Evolutionary conservation across 2,888 invertebrate genomes (phyloP).

Genomic region (Morinoia aosen): DNA sequence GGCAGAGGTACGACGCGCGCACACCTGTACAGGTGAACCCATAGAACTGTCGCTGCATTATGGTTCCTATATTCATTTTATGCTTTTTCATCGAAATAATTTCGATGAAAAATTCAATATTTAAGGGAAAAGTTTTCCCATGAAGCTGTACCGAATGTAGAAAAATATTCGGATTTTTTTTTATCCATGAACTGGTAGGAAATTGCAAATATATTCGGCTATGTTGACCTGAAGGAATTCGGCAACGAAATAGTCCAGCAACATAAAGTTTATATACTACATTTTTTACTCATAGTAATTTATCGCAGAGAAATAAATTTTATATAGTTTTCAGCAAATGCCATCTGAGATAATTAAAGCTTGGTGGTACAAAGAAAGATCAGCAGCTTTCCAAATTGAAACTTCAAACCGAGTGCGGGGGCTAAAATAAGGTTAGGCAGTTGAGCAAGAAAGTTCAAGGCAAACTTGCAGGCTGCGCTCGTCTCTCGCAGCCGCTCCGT

Average conservation of each 20-base stretch:
- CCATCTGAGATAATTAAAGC: neutral
- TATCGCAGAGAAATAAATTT: neutral
- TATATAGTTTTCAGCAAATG: neutral
- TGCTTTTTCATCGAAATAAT: neutral
- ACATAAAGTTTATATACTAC: neutral
- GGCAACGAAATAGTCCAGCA: neutral
- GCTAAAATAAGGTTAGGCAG: conserved; percentile 4
- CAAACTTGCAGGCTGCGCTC: neutral
- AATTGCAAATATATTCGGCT: neutral
- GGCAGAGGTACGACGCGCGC: neutral
- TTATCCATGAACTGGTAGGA: neutral
- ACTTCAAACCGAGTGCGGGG: neutral
- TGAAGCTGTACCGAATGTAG: neutral
- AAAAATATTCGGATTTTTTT: neutral
- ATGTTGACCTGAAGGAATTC: neutral
- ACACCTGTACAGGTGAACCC: neutral
- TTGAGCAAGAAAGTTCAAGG: conserved; percentile 12
- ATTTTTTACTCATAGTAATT: neutral
- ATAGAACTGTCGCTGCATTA: neutral
- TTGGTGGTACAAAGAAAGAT: neutral
- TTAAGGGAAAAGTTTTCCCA: neutral
- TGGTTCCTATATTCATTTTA: neutral
- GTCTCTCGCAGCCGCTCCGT: neutral
- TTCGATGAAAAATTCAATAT: neutral
- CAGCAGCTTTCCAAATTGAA: neutral